Conservation (phyloP, 1,140 invertebrate species). For the Heliconius himera region DNA sequence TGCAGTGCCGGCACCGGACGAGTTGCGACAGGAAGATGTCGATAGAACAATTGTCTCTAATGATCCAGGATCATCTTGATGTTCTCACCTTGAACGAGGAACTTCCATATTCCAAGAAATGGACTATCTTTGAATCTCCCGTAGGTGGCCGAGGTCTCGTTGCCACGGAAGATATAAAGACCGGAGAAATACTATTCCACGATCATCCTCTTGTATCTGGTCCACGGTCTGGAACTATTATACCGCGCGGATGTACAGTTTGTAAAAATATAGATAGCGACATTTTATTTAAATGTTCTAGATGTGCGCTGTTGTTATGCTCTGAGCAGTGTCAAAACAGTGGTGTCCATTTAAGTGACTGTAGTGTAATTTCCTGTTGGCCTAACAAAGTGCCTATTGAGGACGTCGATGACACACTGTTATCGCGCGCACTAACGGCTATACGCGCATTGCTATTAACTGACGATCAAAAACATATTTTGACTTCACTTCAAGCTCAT, state of each 20-base stretch:
- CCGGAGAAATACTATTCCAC: conserved; percentile 86
- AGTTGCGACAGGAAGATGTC: conserved; percentile 76
- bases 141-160: conserved; percentile 86
- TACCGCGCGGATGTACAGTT: conserved; percentile 80
- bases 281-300: conserved; percentile 79
- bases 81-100: conserved; percentile 47
- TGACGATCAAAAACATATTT: conserved; percentile 79
- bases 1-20: conserved; percentile 67
- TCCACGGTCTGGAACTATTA: conserved; percentile 78
- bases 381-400: conserved; percentile 76
- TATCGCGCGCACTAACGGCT: conserved; percentile 82
- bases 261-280: conserved; percentile 81
- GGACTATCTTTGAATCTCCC: conserved; percentile 79
- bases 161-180: conserved; percentile 83
- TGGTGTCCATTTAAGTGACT: conserved; percentile 82
- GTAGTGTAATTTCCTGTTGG: conserved; percentile 82
- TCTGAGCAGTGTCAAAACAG: conserved; percentile 82
- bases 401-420: conserved; percentile 77
- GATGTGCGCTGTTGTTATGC: conserved; percentile 84
- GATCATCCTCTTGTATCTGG: conserved; percentile 86
- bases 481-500: conserved; percentile 83
- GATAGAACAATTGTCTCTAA: conserved; percentile 75
- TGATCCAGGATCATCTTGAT: conserved; percentile 70
- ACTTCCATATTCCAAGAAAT: conserved; percentile 57
- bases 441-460: conserved; percentile 83